Evolutionary conservation across 2,888 invertebrate genomes (phyloP).

Genomic region (Cephonodes hylas): DNA sequence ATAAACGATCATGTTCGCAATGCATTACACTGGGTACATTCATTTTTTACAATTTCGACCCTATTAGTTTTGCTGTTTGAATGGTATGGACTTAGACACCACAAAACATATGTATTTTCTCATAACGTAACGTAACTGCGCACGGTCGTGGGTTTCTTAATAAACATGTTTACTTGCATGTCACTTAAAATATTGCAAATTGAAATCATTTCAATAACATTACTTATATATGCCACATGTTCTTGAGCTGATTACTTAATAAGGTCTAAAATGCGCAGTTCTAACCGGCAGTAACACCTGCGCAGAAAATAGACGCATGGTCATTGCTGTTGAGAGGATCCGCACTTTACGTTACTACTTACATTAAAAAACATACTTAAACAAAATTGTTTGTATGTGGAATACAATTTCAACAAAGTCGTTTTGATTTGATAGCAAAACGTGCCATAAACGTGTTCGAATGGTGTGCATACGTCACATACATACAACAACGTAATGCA

Average conservation of each 20-base stretch:
- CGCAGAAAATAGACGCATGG: background rate
- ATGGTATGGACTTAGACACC: background rate
- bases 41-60: slow-evolving; percentile 10
- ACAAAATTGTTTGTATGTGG: background rate
- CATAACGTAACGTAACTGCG: too few species aligned
- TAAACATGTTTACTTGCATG: background rate
- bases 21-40: slow-evolving; percentile 35
- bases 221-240: slow-evolving; percentile 12
- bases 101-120: too few species aligned
- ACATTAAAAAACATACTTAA: background rate
- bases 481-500: slow-evolving; percentile 19
- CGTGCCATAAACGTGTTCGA: slow-evolving; percentile 1
- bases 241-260: background rate
- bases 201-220: background rate
- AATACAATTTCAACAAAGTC: background rate
- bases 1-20: slow-evolving; percentile 39
- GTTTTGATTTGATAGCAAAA: background rate
- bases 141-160: background rate
- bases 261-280: slow-evolving; percentile 4
- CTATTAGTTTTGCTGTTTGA: background rate
- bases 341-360: background rate
- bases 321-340: background rate
- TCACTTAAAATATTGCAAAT: background rate
- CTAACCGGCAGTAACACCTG: background rate
- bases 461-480: slow-evolving; percentile 24